A percentile compares a stretch with the other conserved stretches of the same genome.
phyloP scores from a whole-genome alignment of 2,113 vertebrate genomes.

The Ondatra zibethicus region DNA sequence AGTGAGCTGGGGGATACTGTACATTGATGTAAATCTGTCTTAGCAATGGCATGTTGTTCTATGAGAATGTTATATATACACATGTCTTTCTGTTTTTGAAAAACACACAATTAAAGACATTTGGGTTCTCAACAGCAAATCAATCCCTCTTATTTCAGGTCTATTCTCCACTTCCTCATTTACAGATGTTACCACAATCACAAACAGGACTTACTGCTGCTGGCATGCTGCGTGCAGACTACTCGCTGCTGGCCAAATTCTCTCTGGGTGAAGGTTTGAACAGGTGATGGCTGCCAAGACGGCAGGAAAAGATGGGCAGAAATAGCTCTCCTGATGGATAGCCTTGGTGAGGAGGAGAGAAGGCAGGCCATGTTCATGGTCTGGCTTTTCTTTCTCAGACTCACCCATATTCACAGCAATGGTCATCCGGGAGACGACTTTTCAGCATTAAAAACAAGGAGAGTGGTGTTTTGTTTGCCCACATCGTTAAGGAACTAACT shows the following conservation, averaged over 20 bases:
- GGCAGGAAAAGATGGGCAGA: conserved; percentile 80
- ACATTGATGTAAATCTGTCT: conserved; percentile 56
- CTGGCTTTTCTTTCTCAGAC: not conserved
- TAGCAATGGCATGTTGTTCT: not conserved
- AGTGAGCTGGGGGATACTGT: not conserved
- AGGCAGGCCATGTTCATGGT: conserved; percentile 72
- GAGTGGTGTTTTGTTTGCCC: not conserved
- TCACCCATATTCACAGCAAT: accelerated
- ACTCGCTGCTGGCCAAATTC: conserved; percentile 71
- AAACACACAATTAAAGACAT: not conserved
- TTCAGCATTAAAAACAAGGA: not conserved
- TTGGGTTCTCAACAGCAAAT: conserved; percentile 43
- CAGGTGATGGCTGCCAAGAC: conserved; percentile 78
- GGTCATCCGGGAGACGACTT: not conserved
- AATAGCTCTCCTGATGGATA: conserved; percentile 73
- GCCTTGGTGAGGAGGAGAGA: conserved; percentile 65
- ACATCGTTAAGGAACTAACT: not conserved
- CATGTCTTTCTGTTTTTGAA: not conserved
- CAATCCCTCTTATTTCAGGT: conserved; percentile 66
- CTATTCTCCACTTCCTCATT: conserved; percentile 52
- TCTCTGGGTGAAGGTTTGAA: conserved; percentile 70
- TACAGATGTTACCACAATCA: conserved; percentile 53
- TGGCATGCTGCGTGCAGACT: conserved; percentile 76
- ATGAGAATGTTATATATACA: not conserved
- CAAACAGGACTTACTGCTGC: conserved; percentile 69